A percentile compares a stretch with the other conserved stretches of the same genome.
These are phyloP conservation scores for Drosophila auraria DNA, from an alignment of 1,140 invertebrate genomes.

Conservation along the genomic window DNA sequence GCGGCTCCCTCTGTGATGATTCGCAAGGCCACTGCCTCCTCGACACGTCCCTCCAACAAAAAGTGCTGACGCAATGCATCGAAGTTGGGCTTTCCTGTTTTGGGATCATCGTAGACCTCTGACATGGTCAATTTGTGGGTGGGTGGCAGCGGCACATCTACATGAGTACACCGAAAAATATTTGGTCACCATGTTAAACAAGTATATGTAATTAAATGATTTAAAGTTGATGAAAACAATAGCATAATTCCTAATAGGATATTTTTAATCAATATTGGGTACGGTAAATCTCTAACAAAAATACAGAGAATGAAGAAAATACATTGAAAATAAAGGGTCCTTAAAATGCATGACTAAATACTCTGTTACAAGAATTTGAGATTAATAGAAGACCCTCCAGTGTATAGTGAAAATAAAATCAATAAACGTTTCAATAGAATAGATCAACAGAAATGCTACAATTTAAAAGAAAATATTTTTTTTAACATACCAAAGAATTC, in stretches of 20 bases:
- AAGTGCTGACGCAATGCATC: conserved; percentile 99
- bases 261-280: no score
- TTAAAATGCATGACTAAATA: background rate
- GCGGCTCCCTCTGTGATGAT: conserved; percentile 99
- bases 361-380: background rate
- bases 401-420: no score
- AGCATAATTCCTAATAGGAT: no score
- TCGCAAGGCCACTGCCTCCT: conserved; percentile 96
- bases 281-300: no score
- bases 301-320: background rate
- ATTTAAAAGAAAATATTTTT: conserved; percentile 11
- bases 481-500: background rate
- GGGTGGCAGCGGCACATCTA: conserved; percentile 96
- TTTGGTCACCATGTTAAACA: background rate
- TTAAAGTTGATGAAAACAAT: no score
- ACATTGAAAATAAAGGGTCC: background rate
- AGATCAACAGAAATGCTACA: background rate
- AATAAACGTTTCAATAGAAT: conserved; percentile 3
- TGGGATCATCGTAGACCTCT: conserved; percentile 97
- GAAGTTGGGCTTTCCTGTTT: conserved; percentile 96
- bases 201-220: background rate
- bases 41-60: conserved; percentile 98
- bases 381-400: background rate
- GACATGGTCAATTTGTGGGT: conserved; percentile 97
- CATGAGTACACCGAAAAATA: background rate